These are phyloP conservation scores for Gerris buenoi DNA, from an alignment of 1,140 invertebrate species.

Conservation along the genomic window DNA sequence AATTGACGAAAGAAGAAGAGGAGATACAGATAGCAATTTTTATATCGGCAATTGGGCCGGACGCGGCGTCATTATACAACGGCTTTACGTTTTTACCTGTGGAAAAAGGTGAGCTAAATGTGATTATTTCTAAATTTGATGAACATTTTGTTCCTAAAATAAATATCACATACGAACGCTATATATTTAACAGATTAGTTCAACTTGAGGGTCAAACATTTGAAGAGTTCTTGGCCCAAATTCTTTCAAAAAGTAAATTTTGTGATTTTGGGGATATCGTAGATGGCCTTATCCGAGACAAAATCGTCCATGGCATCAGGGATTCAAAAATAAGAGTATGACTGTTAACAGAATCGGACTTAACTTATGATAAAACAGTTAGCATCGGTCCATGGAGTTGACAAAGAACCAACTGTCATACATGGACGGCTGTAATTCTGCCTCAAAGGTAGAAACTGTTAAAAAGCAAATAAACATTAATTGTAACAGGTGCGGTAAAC, in stretches of 20 bases:
- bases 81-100: background rate
- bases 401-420: background rate
- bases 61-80: background rate
- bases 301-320: background rate
- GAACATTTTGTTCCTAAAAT: slow-evolving; percentile 4
- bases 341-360: slow-evolving; percentile 2
- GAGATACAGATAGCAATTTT: background rate
- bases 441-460: background rate
- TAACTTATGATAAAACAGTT: slow-evolving; percentile 4
- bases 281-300: background rate
- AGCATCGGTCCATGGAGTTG: background rate
- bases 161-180: slow-evolving; percentile 6
- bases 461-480: background rate
- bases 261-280: background rate
- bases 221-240: background rate
- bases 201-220: background rate
- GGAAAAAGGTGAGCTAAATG: background rate
- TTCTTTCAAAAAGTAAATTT: background rate
- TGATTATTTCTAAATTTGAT: background rate
- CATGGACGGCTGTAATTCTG: background rate
- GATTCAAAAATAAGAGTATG: background rate
- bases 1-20: slow-evolving; percentile 3
- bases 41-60: background rate
- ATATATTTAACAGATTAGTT: background rate
- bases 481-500: background rate